A percentile compares a stretch with the other conserved stretches of the same genome.
Conservation (phyloP, 2,113 vertebrate species). For the Riparia riparia region DNA sequence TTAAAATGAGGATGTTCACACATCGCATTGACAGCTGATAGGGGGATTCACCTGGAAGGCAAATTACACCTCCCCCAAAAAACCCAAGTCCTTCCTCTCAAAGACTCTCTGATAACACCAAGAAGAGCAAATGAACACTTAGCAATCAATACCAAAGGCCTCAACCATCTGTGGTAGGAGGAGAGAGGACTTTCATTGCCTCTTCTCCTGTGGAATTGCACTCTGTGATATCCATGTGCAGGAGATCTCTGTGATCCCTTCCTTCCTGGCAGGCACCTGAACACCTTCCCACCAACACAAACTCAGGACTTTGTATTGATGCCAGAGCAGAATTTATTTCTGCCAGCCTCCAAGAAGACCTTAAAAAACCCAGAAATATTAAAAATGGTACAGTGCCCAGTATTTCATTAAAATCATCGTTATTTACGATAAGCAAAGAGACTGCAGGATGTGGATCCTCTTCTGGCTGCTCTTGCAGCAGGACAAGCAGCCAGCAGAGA, state of each 20-base stretch:
- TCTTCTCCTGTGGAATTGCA: background rate
- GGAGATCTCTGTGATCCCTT: background rate
- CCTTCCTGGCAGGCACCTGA: background rate
- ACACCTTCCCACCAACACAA: background rate
- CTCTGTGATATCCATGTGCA: background rate
- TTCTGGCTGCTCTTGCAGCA: background rate
- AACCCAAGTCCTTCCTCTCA: background rate
- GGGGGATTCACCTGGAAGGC: background rate
- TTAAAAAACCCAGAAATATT: background rate
- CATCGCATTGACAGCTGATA: background rate
- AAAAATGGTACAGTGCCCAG: background rate
- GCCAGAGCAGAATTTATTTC: background rate
- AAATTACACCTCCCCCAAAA: background rate
- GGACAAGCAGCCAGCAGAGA: background rate
- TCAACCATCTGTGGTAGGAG: background rate
- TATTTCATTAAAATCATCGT: background rate
- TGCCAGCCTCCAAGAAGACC: background rate
- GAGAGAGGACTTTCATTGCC: background rate
- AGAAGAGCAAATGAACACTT: background rate
- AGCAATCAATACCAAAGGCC: background rate
- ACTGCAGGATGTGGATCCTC: background rate
- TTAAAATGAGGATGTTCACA: background rate
- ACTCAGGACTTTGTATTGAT: background rate
- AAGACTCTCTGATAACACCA: background rate
- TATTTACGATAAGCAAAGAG: background rate